A percentile compares a stretch with the other conserved stretches of the same genome.
Evolutionary conservation across 1,140 invertebrate species (phyloP).

Genomic region (Bombus ignitus): DNA sequence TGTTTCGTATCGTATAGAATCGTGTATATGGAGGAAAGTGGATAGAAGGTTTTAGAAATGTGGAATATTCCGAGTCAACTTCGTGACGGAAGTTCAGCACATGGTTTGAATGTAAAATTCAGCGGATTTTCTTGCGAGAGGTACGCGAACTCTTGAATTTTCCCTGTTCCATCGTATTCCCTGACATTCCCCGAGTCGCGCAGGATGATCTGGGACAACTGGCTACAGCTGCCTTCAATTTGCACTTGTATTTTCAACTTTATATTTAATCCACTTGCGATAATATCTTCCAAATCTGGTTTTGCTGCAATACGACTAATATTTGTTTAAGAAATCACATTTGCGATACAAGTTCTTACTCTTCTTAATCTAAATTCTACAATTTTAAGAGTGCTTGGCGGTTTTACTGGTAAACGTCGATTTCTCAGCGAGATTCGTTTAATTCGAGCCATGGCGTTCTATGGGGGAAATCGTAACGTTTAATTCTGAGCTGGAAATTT

Average conservation of each 20-base stretch:
- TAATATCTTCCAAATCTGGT: neutral
- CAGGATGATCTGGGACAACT: neutral
- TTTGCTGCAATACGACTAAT: neutral
- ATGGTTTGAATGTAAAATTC: constrained; percentile 17
- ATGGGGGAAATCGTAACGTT: neutral
- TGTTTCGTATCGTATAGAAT: neutral
- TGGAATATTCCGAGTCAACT: neutral
- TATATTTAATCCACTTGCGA: neutral
- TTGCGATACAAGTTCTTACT: too few relatives aligned
- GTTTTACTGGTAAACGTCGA: neutral
- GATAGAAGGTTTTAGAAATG: neutral
- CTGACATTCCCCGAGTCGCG: neutral
- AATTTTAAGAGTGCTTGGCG: too few relatives aligned
- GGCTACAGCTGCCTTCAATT: neutral
- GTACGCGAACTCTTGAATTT: neutral
- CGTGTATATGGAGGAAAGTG: neutral
- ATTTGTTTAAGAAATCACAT: neutral
- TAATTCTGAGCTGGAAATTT: neutral
- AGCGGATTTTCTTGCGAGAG: neutral
- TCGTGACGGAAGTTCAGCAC: neutral
- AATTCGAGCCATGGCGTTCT: neutral
- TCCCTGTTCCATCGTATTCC: neutral
- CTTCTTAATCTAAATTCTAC: neutral
- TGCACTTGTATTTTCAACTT: neutral
- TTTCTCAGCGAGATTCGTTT: constrained; percentile 8